Base-by-base conservation (phyloP, 2,888 invertebrate genomes). In the Coelinius sp. region DNA sequence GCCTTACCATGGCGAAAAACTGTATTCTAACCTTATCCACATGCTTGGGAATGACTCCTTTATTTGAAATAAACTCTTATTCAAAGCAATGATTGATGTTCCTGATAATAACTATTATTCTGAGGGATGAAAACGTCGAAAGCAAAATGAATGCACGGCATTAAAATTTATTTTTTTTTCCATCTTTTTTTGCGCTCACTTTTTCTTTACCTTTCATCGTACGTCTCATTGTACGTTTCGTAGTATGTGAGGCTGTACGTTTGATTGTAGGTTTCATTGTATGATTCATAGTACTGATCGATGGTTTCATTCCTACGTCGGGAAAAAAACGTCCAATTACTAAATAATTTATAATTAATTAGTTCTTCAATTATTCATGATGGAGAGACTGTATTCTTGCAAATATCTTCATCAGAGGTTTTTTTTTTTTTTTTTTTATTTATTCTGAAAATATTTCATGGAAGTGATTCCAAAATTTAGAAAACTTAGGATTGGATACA, bases 151-250 rank as follows among this genome's bases (percentile, higher is more conserved):
- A 59, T 24, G n/a, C n/a, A 59, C 59, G 17, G 20, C 7, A 35
- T 35, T 20, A n/a, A 17, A 14, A 20, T 59, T 22, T 7, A 38
- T 20, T 20, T 35, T 6, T 65, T n/a, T 31, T 17, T 17, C 17
- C 22, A 52, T 65, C n/a, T 27, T 10, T 27, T 10, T 25, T 59
- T 56, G 44, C 12, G 41, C 59, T 65, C 25, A 22, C 52, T 67
- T 71, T 73, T 53, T 44, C 12, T 59, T 17, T 71, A 71, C 71
- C 71, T 71, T 71, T 71, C 46, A 65, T 70, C 66, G 71, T 66
- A 71, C 71, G 71, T 71, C 66, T 66, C 66, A 56, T 71, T 71
- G 71, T 71, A 71, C 66, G 66, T 66, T 71, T 71, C 71, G 71
- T 62, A 59, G 71, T 71, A 66, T 66, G 59, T 67, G 59, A 71